Evolutionary conservation across 2,797 vertebrate genomes (phyloP).

Genomic region (Chelon auratus): DNA sequence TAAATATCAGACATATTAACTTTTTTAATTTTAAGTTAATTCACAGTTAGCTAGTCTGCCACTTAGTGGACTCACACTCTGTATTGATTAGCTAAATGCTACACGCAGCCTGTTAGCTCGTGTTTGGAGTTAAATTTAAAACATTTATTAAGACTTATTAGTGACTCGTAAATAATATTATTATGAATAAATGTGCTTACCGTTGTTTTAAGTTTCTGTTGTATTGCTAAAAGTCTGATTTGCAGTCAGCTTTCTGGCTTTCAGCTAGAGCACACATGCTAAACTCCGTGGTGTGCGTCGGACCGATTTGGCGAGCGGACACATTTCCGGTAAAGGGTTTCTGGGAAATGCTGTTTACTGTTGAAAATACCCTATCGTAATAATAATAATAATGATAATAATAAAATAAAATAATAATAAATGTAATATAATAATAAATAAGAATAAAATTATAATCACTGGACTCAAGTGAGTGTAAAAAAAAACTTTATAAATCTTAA

Average conservation of each 20-base stretch:
- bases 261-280: constrained; percentile 19
- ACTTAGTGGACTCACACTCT: not conserved
- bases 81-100: not conserved
- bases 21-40: not conserved
- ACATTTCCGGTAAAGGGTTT: constrained; percentile 24
- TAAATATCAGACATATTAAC: not conserved
- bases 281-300: constrained; percentile 7
- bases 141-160: not conserved
- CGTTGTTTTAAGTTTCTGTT: constrained; percentile 5
- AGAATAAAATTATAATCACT: too few relatives aligned
- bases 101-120: not conserved
- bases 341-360: constrained; percentile 70
- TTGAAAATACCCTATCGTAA: too few relatives aligned
- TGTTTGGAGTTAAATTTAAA: not conserved
- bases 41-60: not conserved
- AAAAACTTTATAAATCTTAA: too few relatives aligned
- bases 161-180: fast-evolving
- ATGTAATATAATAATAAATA: too few relatives aligned
- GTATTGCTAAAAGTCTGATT: not conserved
- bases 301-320: constrained; percentile 35
- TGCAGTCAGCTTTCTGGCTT: not conserved
- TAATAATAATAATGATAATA: too few relatives aligned
- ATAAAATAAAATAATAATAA: too few relatives aligned
- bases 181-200: constrained; percentile 8
- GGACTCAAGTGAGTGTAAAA: too few relatives aligned